Base-by-base conservation (phyloP, 2,888 invertebrate species). In the Luperina testacea region DNA sequence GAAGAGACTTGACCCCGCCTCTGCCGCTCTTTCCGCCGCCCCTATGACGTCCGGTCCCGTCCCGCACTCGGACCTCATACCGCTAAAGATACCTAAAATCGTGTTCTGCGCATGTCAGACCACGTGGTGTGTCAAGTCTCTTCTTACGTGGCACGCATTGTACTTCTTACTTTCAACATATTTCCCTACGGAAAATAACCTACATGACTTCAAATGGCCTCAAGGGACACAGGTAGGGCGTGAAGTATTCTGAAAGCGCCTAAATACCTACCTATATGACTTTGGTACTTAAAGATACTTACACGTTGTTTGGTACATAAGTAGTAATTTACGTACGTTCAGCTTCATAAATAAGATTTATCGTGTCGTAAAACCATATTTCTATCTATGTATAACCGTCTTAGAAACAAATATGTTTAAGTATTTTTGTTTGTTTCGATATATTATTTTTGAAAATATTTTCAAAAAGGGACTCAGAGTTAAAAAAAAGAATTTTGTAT, bases 331-430 rank as follows among this genome's bases (percentile, higher is more conserved):
- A 83, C 63, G 72, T 77, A 68, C 63, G 15, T 68, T n/a, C 42
- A 15, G 9, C 63, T 72, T 51, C 72, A 69, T 81, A 81, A 78
- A 81, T 64, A 78, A 72, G 38, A 68, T 83, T 81, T 51, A 81
- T 64, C 42, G 51, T 78, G 48, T 83, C 79, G 59, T 81, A 83
- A 78, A 72, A 83, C 24, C n/a, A 68, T 32, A 78, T 81, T 83
- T 72, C 45, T 15, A 68, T 63, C 11, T 20, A 20, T 1, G 45
- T 67, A 68, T 1, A 11, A 48, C 2, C 15, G 15, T 13, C 80
- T n/a, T 32, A 7, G 0, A 13, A 63, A 51, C 6, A 72, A 65
- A 64, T 38, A 38, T 63, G 7, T 32, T 32, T 1, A 11, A 45
- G 11, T 27, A 2, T 53, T n/a, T 78, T 32, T 64, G 72, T 78